Conservation (phyloP, 1,140 invertebrate genomes). For the Rhagoletis zephyria region DNA sequence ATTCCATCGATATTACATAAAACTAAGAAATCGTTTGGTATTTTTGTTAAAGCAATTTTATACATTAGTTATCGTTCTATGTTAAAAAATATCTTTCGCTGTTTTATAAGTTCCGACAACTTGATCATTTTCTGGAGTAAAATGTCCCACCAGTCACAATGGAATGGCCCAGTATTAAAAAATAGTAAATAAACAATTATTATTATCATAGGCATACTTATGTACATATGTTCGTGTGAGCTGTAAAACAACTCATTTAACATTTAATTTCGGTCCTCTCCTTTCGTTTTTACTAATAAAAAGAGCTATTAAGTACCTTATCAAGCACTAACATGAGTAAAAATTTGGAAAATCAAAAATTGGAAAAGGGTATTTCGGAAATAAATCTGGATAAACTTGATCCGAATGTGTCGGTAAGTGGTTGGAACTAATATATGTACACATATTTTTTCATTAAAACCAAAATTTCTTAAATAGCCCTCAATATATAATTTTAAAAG, state of each 20-base stretch:
- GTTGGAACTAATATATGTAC: neutral
- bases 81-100: too few species aligned
- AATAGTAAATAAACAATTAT: too few species aligned
- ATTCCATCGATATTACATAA: too few species aligned
- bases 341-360: constrained; percentile 32
- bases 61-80: too few species aligned
- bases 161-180: too few species aligned
- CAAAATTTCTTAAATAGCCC: neutral
- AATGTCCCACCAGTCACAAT: too few species aligned
- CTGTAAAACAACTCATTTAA: neutral
- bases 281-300: neutral
- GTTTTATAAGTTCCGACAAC: too few species aligned
- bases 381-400: constrained; percentile 66
- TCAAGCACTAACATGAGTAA: constrained; percentile 28
- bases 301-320: neutral
- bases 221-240: neutral
- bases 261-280: neutral
- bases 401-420: constrained; percentile 68
- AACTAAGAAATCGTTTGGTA: too few species aligned
- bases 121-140: too few species aligned
- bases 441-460: neutral
- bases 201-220: neutral
- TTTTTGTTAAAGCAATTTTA: too few species aligned
- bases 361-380: constrained; percentile 42
- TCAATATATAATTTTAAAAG: neutral